Conservation (phyloP, 2,888 invertebrate species). For the Harpagoxenus sublaevis region DNA sequence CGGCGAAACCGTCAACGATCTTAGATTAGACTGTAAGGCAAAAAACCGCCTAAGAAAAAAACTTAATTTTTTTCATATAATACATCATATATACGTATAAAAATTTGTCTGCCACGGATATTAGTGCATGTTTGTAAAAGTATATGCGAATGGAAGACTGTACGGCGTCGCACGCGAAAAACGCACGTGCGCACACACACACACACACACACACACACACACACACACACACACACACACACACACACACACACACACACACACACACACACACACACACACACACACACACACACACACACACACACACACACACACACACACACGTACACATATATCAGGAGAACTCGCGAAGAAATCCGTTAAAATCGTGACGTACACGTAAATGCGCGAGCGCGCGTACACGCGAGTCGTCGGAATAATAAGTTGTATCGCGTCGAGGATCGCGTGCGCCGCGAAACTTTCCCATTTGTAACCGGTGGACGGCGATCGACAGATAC, state of each 20-base stretch:
- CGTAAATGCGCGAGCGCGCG: conserved; percentile 38
- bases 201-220: too few relatives aligned
- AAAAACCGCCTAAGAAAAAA: neutral
- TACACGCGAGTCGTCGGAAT: conserved; percentile 62
- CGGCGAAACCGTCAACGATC: conserved; percentile 39
- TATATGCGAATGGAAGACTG: neutral
- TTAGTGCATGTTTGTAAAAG: neutral
- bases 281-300: too few relatives aligned
- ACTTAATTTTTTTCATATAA: neutral
- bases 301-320: too few relatives aligned
- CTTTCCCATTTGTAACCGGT: conserved; percentile 80
- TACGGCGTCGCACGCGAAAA: neutral
- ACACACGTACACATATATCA: too few relatives aligned
- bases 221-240: too few relatives aligned
- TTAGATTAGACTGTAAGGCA: neutral
- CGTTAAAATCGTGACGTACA: conserved; percentile 31
- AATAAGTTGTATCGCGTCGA: conserved; percentile 70
- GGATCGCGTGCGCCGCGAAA: conserved; percentile 82
- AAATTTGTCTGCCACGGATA: neutral
- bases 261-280: too few relatives aligned
- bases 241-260: too few relatives aligned
- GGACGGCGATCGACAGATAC: conserved; percentile 78
- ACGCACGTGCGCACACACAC: neutral
- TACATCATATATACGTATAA: neutral
- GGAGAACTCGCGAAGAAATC: conserved; percentile 24